phyloP scores from a whole-genome alignment of 2,888 invertebrate genomes.

The Sthenelais limicola region DNA sequence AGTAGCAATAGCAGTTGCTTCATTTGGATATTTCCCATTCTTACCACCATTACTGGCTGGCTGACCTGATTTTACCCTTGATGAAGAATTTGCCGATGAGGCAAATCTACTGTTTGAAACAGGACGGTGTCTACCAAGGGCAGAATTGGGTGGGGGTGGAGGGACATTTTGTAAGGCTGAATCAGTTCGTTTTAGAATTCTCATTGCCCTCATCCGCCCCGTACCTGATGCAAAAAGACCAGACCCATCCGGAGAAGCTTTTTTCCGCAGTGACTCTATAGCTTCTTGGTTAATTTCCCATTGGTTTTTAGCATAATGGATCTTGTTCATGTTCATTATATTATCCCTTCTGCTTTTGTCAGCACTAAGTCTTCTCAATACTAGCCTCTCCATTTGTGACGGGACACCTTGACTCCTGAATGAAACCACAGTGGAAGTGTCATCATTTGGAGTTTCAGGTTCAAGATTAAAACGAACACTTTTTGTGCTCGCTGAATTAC shows the following conservation, averaged over 20 bases:
- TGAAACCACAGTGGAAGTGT: slow-evolving; percentile 9
- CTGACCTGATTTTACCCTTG: too few species aligned
- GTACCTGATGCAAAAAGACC: background rate
- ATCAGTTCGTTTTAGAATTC: background rate
- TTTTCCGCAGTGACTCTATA: background rate
- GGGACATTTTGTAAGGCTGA: slow-evolving; percentile 1
- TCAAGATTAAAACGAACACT: slow-evolving; percentile 20
- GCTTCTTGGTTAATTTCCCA: slow-evolving; percentile 18
- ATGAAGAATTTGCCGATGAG: background rate
- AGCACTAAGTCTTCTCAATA: slow-evolving; percentile 8
- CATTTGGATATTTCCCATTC: slow-evolving; percentile 12
- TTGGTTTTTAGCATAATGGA: slow-evolving; percentile 8
- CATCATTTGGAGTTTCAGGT: slow-evolving; percentile 4
- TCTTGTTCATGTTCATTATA: slow-evolving; percentile 3
- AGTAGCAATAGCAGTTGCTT: background rate
- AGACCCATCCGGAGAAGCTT: background rate
- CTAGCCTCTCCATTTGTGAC: slow-evolving; percentile 18
- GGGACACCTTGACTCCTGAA: slow-evolving; percentile 12
- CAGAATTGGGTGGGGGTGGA: slow-evolving; percentile 25
- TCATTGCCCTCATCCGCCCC: slow-evolving; percentile 18
- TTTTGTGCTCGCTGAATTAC: slow-evolving; percentile 3
- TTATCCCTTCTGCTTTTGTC: background rate
- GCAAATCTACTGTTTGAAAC: background rate
- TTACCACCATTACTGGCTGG: background rate
- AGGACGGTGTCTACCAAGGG: background rate